Conservation (phyloP, 1,140 invertebrate genomes). For the Bicyclus anynana region DNA sequence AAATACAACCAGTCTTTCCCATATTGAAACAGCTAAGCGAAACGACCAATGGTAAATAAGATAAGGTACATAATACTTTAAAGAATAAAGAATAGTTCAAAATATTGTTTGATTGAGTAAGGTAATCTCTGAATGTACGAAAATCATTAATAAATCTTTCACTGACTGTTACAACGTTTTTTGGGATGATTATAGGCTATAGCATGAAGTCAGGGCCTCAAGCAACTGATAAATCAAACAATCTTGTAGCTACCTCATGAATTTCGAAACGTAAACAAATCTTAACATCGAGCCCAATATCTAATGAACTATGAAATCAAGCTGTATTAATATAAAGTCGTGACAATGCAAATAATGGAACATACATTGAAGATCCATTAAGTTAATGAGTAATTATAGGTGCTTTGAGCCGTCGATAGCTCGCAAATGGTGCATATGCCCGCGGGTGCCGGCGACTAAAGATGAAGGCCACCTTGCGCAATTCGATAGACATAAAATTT, state of each 20-base stretch:
- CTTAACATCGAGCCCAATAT: background rate
- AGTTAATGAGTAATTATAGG: slow-evolving; percentile 59
- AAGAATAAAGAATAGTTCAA: no score
- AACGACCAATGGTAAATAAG: no score
- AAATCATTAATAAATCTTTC: no score
- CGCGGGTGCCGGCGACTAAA: slow-evolving; percentile 37
- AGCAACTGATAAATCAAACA: no score
- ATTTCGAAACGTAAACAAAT: slow-evolving; percentile 4
- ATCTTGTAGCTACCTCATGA: background rate
- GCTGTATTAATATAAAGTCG: slow-evolving; percentile 28
- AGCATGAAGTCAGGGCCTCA: no score
- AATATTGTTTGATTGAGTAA: no score
- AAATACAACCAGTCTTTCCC: no score
- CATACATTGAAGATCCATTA: slow-evolving; percentile 53
- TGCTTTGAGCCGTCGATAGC: slow-evolving; percentile 39
- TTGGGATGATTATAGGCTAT: no score
- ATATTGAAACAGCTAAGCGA: no score
- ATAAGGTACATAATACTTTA: no score
- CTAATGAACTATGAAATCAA: background rate
- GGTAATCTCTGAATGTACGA: no score
- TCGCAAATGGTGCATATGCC: slow-evolving; percentile 27
- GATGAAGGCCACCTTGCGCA: slow-evolving; percentile 54
- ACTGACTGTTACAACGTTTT: no score
- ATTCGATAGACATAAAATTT: slow-evolving; percentile 36
- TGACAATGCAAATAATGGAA: slow-evolving; percentile 47